Conservation (phyloP, 2,113 vertebrate genomes). For the Bettongia penicillata region DNA sequence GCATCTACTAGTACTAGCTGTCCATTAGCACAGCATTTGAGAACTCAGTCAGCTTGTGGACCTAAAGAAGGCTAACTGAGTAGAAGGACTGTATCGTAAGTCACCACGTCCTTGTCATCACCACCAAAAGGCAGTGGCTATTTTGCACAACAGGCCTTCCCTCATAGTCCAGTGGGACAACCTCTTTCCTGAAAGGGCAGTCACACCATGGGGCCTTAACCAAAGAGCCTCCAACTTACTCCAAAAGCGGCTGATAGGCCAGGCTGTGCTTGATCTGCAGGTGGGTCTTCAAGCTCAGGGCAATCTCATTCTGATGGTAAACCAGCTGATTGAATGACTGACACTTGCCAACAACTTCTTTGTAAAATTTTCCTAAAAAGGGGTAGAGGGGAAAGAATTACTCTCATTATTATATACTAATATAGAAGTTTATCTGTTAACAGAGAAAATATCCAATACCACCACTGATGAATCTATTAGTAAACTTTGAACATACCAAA, state of each 20-base stretch:
- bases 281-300: constrained; percentile 93
- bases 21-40: neutral
- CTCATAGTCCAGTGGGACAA: no score
- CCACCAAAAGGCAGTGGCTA: neutral
- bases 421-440: neutral
- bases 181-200: neutral
- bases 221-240: constrained; percentile 86
- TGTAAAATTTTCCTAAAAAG: constrained; percentile 89
- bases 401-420: neutral
- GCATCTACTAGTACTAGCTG: neutral
- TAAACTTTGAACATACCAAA: constrained; percentile 87
- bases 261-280: constrained; percentile 90
- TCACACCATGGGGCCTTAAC: neutral
- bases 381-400: neutral
- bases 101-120: neutral
- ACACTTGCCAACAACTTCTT: constrained; percentile 91
- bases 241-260: constrained; percentile 93
- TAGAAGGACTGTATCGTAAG: neutral
- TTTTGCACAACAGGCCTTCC: neutral
- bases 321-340: constrained; percentile 98
- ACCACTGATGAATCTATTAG: constrained; percentile 47
- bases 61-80: neutral
- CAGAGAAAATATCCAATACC: neutral
- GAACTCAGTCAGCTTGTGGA: neutral
- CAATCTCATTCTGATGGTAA: constrained; percentile 93